Conservation (phyloP, 2,888 invertebrate species). For the Sisyra nigra region DNA sequence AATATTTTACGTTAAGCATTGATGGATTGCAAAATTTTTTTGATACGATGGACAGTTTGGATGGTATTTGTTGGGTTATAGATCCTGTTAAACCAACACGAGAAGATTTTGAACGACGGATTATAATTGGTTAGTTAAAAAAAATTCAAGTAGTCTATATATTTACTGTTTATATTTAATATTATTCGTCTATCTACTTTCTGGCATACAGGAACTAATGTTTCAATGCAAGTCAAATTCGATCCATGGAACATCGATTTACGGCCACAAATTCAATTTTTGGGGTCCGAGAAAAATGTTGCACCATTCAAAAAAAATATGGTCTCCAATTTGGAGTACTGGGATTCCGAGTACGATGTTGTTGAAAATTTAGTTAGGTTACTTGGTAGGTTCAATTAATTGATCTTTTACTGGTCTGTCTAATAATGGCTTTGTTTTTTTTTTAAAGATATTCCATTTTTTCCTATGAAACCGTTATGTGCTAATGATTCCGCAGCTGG, state of each 20-base stretch:
- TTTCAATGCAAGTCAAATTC: conserved; percentile 24
- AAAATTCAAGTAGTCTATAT: conserved; percentile 3
- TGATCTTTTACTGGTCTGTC: no score
- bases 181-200: not conserved
- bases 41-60: conserved; percentile 25
- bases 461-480: conserved; percentile 17
- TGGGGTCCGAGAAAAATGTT: conserved; percentile 24
- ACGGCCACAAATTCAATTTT: conserved; percentile 25
- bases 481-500: conserved; percentile 9
- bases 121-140: conserved; percentile 20
- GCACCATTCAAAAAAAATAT: conserved; percentile 18
- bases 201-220: conserved; percentile 20
- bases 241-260: conserved; percentile 20
- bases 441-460: conserved; percentile 20
- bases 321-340: conserved; percentile 22
- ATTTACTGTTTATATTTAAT: not conserved
- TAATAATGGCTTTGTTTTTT: no score
- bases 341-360: conserved; percentile 20
- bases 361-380: conserved; percentile 22
- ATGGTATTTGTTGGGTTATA: conserved; percentile 23
- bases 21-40: conserved; percentile 24
- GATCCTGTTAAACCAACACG: conserved; percentile 25
- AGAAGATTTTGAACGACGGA: conserved; percentile 24
- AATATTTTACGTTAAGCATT: conserved; percentile 18
- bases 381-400: conserved; percentile 18